Percentiles rank a stretch among this genome's conserved stretches.
Conservation (phyloP, 2,888 invertebrate genomes). For the Blastobasis lacticolella region DNA sequence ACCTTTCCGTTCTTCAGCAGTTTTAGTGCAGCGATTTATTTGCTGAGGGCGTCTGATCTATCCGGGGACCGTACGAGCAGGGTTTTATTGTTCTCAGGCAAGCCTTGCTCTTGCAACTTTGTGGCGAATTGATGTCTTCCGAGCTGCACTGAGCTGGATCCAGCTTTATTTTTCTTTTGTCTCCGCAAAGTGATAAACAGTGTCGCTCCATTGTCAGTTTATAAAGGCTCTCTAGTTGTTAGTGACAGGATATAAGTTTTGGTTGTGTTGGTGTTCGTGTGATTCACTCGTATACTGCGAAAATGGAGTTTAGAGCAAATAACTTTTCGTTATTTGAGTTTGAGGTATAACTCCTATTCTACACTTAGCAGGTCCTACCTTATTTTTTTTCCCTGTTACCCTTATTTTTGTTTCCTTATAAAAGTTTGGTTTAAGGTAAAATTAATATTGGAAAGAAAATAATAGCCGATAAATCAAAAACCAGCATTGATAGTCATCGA, state of each 20-base stretch:
- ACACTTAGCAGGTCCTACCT: neutral
- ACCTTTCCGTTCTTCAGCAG: slow-evolving; percentile 2
- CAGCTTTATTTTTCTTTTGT: slow-evolving; percentile 12
- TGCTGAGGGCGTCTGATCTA: slow-evolving; percentile 6
- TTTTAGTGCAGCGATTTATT: slow-evolving; percentile 6
- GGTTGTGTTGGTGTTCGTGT: neutral
- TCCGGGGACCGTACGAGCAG: slow-evolving; percentile 8
- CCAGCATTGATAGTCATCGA: no score
- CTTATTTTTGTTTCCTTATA: no score
- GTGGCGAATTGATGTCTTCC: slow-evolving; percentile 26
- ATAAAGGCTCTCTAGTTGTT: neutral
- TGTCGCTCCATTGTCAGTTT: neutral
- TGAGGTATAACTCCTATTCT: neutral
- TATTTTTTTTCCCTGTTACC: no score
- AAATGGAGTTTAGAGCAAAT: neutral
- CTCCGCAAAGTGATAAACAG: neutral
- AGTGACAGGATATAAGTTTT: neutral
- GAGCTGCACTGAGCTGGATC: slow-evolving; percentile 9
- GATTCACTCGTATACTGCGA: neutral
- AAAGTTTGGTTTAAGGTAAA: no score
- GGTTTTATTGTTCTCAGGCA: slow-evolving; percentile 18
- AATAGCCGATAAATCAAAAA: no score
- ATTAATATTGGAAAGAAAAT: no score
- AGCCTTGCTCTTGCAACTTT: slow-evolving; percentile 24
- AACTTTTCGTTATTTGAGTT: neutral